Conservation (phyloP, 1,140 invertebrate genomes). For the Leptonema lineaticorne region DNA sequence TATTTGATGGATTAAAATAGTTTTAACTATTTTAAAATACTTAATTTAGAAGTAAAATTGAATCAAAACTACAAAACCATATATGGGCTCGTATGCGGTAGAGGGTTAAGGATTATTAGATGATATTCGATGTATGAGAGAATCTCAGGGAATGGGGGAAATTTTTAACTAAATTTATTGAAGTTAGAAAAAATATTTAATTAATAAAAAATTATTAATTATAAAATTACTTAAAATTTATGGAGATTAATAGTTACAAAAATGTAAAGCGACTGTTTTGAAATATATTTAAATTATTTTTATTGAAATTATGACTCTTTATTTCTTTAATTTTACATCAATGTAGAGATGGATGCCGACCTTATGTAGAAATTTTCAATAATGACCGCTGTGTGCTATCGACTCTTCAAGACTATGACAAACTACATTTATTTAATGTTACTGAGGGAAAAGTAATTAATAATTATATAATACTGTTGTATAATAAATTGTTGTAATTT, state of each 20-base stretch:
- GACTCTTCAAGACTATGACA: conserved; percentile 86
- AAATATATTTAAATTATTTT: background rate
- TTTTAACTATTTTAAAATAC: too few species aligned
- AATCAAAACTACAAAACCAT: too few species aligned
- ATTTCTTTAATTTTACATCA: background rate
- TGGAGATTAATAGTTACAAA: too few species aligned
- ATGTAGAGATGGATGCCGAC: conserved; percentile 85
- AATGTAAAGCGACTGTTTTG: too few species aligned
- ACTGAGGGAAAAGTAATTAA: conserved; percentile 70
- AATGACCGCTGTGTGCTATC: conserved; percentile 82
- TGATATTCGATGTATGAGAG: too few species aligned
- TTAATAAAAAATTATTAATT: background rate
- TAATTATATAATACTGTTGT: background rate
- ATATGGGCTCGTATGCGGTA: too few species aligned
- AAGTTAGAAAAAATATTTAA: background rate
- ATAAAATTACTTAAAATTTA: background rate
- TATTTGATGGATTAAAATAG: too few species aligned
- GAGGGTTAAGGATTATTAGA: too few species aligned
- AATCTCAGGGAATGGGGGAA: too few species aligned
- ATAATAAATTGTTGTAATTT: background rate
- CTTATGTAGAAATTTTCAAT: conserved; percentile 89
- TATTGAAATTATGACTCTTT: background rate
- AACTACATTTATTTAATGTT: conserved; percentile 77
- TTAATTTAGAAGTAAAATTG: too few species aligned
- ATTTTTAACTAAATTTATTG: too few species aligned